A percentile compares a stretch with the other conserved stretches of the same genome.
These are phyloP conservation scores for Choloepus didactylus DNA, from an alignment of 2,797 vertebrate species.

Conservation along the genomic window DNA sequence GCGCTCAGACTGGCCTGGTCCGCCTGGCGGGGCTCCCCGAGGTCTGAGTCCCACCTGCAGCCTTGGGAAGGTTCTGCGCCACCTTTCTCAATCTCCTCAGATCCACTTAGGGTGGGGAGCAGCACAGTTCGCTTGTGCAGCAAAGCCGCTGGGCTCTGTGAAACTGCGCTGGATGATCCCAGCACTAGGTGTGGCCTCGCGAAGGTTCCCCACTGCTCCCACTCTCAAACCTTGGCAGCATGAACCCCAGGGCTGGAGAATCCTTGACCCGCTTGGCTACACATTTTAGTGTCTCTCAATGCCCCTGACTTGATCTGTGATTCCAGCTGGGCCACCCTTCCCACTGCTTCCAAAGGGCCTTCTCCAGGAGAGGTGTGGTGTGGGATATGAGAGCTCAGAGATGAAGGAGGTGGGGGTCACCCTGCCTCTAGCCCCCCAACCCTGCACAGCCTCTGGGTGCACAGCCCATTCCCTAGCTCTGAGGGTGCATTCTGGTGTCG, in stretches of 20 bases:
- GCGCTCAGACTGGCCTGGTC: neutral
- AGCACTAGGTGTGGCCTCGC: conserved; percentile 23
- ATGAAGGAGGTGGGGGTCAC: neutral
- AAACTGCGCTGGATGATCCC: neutral
- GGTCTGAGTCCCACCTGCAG: neutral
- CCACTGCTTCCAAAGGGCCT: neutral
- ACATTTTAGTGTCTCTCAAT: neutral
- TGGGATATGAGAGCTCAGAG: neutral
- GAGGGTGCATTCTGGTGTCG: neutral
- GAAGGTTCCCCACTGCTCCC: neutral
- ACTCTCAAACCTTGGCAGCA: neutral
- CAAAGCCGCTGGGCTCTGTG: neutral
- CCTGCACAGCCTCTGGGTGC: neutral
- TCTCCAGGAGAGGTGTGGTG: neutral
- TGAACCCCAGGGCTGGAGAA: neutral
- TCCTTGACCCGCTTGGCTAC: neutral
- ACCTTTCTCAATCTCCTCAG: neutral
- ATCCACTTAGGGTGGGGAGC: neutral
- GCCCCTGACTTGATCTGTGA: neutral
- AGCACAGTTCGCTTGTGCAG: too few relatives aligned
- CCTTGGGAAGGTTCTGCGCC: neutral
- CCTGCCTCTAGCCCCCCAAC: neutral
- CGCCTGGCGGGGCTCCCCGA: neutral
- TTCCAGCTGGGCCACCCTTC: neutral
- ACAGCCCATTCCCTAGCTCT: neutral